Evolutionary conservation across 1,140 invertebrate genomes (phyloP), one percentile per base, ranked within the genome.

Genomic region (Teleopsis dalmanni): DNA sequence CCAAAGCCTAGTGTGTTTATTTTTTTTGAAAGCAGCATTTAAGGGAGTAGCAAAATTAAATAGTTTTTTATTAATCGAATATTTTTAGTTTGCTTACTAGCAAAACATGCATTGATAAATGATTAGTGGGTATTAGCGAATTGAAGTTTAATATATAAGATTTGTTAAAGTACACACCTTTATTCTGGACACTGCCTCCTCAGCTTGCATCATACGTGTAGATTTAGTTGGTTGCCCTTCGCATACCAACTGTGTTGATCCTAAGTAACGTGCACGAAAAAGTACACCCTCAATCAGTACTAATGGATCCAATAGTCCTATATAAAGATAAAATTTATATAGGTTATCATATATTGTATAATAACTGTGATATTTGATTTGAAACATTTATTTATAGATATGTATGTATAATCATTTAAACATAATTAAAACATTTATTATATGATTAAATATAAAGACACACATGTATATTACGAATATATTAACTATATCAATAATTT

Each of bases 171-270:
- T 33, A 54, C 44, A 68, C 82, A 95, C 93, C 89, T 98, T 98
- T 60, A 99, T 98, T 68, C 95, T 82, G 10, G 92, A 95, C 2
- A 99, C 95, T 10, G 95, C 95, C 75, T 99, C 95, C 74, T 98
- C 95, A 4, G 95, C 95, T 67, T 99, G 95, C 77, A 96, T 91
- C 95, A 99, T 98, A 51, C 96, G 78, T 9, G 95, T 96, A 1
- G 92, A 90, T 76, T 99, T 98, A 1, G 92, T 97, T 1, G 94
- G 93, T 62, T 97, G 91, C 3, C 93, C 94, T 68, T 98, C 95
- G 62, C 92, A 97, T 16, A 95, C 89, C 36, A 99, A 78, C 71
- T 98, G 95, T 3, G 95, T 98, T 11, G 95, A 98, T 51, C 95
- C 95, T 36, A 99, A 78, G 69, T 99, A 99, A 26, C 88, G 78